Evolutionary conservation across 23 tunicate species (phyloP).

Genomic region (Trididemnum clinides): DNA sequence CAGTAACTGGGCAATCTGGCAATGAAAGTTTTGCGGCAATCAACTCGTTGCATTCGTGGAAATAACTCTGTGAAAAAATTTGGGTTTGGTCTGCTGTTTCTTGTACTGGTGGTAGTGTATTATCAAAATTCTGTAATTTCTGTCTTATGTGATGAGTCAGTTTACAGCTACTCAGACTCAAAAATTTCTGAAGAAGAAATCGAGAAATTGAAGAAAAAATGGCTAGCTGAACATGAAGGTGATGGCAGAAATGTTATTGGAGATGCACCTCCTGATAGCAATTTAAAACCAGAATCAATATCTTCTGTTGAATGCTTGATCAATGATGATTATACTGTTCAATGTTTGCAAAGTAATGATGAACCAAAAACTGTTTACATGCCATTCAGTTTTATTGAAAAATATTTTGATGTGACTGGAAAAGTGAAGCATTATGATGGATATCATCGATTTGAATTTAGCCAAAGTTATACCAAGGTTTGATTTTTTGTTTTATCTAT

Average conservation of each 20-base stretch:
- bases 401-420: constrained; percentile 88
- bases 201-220: constrained; percentile 32
- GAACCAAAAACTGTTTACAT: constrained; percentile 42
- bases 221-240: constrained; percentile 22
- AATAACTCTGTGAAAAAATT: too few relatives aligned
- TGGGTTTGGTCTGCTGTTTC: too few relatives aligned
- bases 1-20: too few relatives aligned
- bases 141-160: too few relatives aligned
- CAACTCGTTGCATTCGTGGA: too few relatives aligned
- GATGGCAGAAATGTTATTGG: background rate
- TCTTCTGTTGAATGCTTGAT: constrained; percentile 65
- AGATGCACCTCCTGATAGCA: constrained; percentile 64
- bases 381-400: constrained; percentile 79
- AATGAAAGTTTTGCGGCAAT: too few relatives aligned
- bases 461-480: constrained; percentile 76
- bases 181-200: background rate
- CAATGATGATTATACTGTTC: constrained; percentile 65
- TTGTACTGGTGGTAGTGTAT: too few relatives aligned
- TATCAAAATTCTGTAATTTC: too few relatives aligned
- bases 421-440: constrained; percentile 92
- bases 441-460: constrained; percentile 89
- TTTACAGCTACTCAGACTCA: too few relatives aligned
- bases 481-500: background rate
- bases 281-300: constrained; percentile 1
- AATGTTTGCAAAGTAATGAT: constrained; percentile 52